These are phyloP conservation scores for Ceyx cyanopectus DNA, from an alignment of 2,113 vertebrate species.

Conservation along the genomic window DNA sequence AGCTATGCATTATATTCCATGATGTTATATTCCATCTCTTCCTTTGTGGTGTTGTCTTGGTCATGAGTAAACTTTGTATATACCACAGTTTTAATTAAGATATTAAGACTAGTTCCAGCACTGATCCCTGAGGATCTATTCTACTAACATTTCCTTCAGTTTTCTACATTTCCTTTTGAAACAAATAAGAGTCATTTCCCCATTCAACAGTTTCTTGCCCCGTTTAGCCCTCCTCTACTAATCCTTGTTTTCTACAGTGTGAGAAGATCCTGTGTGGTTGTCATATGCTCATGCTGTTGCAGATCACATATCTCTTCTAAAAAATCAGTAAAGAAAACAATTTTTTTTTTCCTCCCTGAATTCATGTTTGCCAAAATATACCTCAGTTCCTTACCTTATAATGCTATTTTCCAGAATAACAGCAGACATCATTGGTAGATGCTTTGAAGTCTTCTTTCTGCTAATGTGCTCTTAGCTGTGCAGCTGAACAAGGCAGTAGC, in stretches of 20 bases:
- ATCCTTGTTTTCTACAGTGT: not conserved
- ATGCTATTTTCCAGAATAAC: not conserved
- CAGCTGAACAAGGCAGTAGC: not conserved
- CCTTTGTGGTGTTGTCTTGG: not conserved
- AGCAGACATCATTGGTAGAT: not conserved
- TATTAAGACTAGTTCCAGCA: not conserved
- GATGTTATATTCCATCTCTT: not conserved
- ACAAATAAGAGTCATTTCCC: not conserved
- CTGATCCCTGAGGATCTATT: not conserved
- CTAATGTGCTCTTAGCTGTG: not conserved
- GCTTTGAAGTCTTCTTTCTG: not conserved
- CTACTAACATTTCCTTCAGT: not conserved
- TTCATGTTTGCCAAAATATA: not conserved
- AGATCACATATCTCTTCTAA: not conserved
- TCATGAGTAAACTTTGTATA: not conserved
- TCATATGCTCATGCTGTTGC: not conserved
- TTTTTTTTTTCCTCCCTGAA: not conserved
- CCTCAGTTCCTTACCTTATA: not conserved
- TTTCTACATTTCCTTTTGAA: not conserved
- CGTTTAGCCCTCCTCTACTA: not conserved
- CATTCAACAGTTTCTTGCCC: not conserved
- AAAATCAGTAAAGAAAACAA: not conserved
- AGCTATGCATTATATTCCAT: not conserved
- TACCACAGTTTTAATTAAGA: not conserved
- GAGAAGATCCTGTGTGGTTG: not conserved